Conservation (phyloP, 2,888 invertebrate species). For the Amphiduros pacificus region DNA sequence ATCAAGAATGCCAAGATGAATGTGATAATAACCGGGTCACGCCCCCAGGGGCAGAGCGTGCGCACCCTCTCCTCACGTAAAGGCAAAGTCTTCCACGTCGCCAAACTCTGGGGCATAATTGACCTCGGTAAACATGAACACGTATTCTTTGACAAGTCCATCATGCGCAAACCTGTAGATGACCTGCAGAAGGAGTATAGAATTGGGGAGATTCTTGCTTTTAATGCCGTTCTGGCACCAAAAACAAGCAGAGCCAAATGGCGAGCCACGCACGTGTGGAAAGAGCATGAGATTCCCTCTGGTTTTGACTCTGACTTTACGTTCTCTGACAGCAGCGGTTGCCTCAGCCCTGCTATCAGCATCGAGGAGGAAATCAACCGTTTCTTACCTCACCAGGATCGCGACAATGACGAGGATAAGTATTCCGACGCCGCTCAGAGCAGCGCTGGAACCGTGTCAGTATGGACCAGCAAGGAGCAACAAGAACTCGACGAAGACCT, state of each 20-base stretch:
- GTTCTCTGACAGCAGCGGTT: conserved; percentile 24
- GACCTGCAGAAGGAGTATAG: conserved; percentile 55
- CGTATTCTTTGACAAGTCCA: conserved; percentile 59
- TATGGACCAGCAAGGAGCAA: conserved; percentile 51
- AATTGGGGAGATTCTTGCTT: conserved; percentile 56
- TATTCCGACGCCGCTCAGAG: conserved; percentile 52
- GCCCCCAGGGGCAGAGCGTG: conserved; percentile 33
- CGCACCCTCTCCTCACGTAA: conserved; percentile 48
- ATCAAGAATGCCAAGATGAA: conserved; percentile 55
- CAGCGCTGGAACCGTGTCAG: conserved; percentile 55
- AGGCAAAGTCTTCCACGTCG: conserved; percentile 58
- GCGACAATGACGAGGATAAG: conserved; percentile 42
- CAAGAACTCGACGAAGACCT: conserved; percentile 27
- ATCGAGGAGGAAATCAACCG: conserved; percentile 54
- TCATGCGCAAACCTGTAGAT: conserved; percentile 52
- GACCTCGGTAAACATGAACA: conserved; percentile 61
- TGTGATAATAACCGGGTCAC: conserved; percentile 57
- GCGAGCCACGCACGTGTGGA: conserved; percentile 59
- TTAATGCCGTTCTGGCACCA: conserved; percentile 59
- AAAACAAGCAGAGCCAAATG: conserved; percentile 59
- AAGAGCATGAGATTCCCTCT: conserved; percentile 53
- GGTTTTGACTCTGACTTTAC: conserved; percentile 35
- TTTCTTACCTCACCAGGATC: conserved; percentile 45
- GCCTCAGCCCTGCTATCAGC: conserved; percentile 40
- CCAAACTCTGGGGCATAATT: conserved; percentile 60